Conservation (phyloP, 2,113 vertebrate species). For the Bubo scandiacus region DNA sequence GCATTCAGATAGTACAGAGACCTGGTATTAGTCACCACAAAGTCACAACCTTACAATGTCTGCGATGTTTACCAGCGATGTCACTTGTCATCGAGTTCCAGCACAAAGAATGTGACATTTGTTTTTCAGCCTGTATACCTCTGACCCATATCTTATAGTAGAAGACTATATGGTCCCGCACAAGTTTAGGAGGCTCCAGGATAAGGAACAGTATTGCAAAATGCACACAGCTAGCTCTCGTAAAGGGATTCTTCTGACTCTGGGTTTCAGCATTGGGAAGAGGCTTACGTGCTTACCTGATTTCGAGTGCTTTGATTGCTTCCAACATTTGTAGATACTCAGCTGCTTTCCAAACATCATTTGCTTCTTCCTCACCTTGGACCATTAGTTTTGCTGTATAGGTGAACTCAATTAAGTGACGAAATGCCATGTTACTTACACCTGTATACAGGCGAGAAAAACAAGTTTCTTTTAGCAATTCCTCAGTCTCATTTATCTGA, state of each 20-base stretch:
- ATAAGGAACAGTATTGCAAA: neutral
- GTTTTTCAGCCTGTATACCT: neutral
- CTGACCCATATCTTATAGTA: neutral
- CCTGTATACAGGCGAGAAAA: constrained; percentile 71
- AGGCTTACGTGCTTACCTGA: constrained; percentile 71
- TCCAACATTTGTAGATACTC: constrained; percentile 98
- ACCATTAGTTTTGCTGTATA: constrained; percentile 93
- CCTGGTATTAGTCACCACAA: neutral
- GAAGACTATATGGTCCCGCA: neutral
- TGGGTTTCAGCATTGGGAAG: neutral
- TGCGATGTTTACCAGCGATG: neutral
- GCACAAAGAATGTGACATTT: rapidly evolving
- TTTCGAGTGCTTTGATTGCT: constrained; percentile 94
- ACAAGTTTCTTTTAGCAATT: neutral
- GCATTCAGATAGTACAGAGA: neutral
- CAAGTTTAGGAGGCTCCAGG: neutral
- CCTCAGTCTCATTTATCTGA: neutral
- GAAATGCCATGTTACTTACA: constrained; percentile 95
- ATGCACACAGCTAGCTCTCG: neutral
- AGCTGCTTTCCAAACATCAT: constrained; percentile 96
- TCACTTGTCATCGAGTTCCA: neutral
- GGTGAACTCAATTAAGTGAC: constrained; percentile 96
- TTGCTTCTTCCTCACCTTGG: constrained; percentile 89
- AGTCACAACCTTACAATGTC: neutral
- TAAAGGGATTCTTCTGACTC: neutral